Evolutionary conservation across 2,113 vertebrate genomes (phyloP).

Genomic region (Speoplatyrhinus poulsoni): DNA sequence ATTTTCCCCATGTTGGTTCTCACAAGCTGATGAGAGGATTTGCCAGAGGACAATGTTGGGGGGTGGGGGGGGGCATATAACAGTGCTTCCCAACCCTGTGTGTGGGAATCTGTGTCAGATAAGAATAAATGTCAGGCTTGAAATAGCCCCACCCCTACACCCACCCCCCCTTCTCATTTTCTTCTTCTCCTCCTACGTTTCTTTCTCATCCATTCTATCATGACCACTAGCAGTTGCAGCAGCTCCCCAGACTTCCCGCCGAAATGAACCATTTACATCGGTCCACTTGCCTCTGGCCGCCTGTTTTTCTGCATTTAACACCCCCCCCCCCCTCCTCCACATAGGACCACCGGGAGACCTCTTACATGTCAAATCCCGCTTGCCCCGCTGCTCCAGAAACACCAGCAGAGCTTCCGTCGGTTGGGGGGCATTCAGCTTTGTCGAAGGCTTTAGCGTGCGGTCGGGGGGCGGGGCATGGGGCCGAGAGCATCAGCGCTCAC

Average conservation of each 20-base stretch:
- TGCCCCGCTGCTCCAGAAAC: not conserved
- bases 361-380: slow-evolving; percentile 17
- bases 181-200: slow-evolving; percentile 19
- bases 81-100: not conserved
- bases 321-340: too few species aligned
- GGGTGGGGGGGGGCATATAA: too few species aligned
- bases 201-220: slow-evolving; percentile 42
- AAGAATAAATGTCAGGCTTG: slow-evolving; percentile 57
- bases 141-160: slow-evolving; percentile 6
- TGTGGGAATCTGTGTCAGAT: slow-evolving; percentile 59
- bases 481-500: slow-evolving; percentile 8
- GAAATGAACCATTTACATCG: slow-evolving; percentile 66
- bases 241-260: slow-evolving; percentile 43
- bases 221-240: slow-evolving; percentile 45
- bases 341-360: slow-evolving; percentile 42
- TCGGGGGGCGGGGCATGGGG: slow-evolving; percentile 22
- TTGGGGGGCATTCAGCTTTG: slow-evolving; percentile 36
- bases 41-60: too few species aligned
- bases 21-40: too few species aligned
- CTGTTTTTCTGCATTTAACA: not conserved
- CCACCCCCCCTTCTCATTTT: slow-evolving; percentile 19
- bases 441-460: slow-evolving; percentile 23
- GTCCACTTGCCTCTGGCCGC: slow-evolving; percentile 60
- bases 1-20: too few species aligned
- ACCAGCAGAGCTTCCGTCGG: slow-evolving; percentile 14